phyloP scores from a whole-genome alignment of 1,140 invertebrate genomes.

The Drosophila kohkoa region DNA sequence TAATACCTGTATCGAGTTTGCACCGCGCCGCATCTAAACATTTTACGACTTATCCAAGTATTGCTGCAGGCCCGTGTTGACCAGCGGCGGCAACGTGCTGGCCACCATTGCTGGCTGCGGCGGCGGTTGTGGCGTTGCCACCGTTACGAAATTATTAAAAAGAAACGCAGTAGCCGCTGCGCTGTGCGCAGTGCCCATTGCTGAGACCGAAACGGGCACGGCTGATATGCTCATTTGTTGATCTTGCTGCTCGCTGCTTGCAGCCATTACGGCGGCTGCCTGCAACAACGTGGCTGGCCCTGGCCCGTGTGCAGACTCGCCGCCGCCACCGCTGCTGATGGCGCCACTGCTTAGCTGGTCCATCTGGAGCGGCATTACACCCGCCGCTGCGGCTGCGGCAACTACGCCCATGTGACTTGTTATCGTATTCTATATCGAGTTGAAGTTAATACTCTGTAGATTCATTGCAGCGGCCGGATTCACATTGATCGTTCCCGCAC shows the following conservation, averaged over 20 bases:
- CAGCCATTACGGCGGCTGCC: conserved; percentile 71
- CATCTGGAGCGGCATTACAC: conserved; percentile 40
- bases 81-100: conserved; percentile 47
- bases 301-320: conserved; percentile 43
- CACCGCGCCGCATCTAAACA: conserved; percentile 1
- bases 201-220: conserved; percentile 59
- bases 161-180: conserved; percentile 63
- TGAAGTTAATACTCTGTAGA: conserved; percentile 90
- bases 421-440: conserved; percentile 88
- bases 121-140: conserved; percentile 62
- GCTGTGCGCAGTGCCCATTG: conserved; percentile 72
- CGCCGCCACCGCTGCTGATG: conserved; percentile 24
- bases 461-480: conserved; percentile 87
- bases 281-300: conserved; percentile 66
- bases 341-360: conserved; percentile 39
- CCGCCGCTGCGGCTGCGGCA: conserved; percentile 43
- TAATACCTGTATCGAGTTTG: conserved; percentile 72
- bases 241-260: conserved; percentile 61
- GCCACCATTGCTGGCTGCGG: conserved; percentile 54
- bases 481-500: conserved; percentile 81
- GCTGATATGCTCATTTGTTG: conserved; percentile 75
- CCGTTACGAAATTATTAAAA: conserved; percentile 77
- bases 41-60: conserved; percentile 70
- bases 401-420: conserved; percentile 66
- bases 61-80: conserved; percentile 70